phyloP scores from a whole-genome alignment of 2,113 vertebrate genomes.

The Lathamus discolor region DNA sequence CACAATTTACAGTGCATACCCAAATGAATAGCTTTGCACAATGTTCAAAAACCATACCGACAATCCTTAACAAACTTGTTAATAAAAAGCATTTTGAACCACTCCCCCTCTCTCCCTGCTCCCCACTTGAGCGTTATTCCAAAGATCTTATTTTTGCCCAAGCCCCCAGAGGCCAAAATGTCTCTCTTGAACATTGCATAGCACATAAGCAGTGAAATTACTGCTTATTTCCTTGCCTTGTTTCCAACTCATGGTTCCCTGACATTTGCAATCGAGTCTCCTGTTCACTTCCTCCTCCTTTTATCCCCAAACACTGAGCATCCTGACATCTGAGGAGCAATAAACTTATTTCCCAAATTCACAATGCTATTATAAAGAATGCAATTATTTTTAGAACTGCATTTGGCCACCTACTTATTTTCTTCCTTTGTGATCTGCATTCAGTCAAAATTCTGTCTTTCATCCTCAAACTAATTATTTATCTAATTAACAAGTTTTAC shows the following conservation, averaged over 20 bases:
- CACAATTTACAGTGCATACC: too few relatives aligned
- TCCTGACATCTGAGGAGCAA: not conserved
- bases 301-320: not conserved
- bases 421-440: not conserved
- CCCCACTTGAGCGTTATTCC: not conserved
- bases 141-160: rapidly evolving
- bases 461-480: not conserved
- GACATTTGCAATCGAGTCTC: not conserved
- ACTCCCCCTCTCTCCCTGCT: not conserved
- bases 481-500: not conserved
- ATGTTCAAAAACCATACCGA: rapidly evolving
- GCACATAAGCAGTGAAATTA: not conserved
- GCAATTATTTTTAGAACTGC: not conserved
- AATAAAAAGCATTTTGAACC: not conserved
- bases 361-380: not conserved
- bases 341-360: not conserved
- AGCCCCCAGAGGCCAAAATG: not conserved
- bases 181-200: not conserved
- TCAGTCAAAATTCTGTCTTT: not conserved
- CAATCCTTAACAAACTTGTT: not conserved
- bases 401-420: not conserved
- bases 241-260: not conserved
- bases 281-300: not conserved
- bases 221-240: not conserved
- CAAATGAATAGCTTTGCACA: not conserved